Base-by-base conservation (phyloP, 2,797 vertebrate species). In the Semotilus atromaculatus region DNA sequence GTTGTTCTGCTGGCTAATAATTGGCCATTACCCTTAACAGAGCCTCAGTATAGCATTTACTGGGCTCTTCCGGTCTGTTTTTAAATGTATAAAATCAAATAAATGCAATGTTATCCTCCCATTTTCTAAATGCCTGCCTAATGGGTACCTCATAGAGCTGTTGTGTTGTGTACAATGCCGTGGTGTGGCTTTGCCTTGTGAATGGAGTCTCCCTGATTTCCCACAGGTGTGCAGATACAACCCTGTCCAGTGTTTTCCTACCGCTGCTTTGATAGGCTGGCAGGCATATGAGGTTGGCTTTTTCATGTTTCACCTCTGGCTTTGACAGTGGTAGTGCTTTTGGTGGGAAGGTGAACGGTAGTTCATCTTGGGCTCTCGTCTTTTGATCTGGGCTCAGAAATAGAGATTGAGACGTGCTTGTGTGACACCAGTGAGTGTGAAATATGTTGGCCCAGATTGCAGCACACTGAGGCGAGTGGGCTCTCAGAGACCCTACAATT, bases 271-370 rank as follows among this genome's bases (percentile, higher is more conserved):
- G 40, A 70, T 70, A 81, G 55, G 29, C 31, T 81, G 66, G 64
- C 66, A 86, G 51, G 68, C 51, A 75, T n/a, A n/a, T 80, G 51
- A 14, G 48, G 70, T 60, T 72, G 78, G 79, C 83, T 87, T 68
- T 85, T 82, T 88, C 78, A 82, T 80, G 70, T 84, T 85, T 64
- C 82, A 68, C 68, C 66, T 55, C 71, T 58, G 58, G 71, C 66
- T 83, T 77, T 76, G 80, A 83, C 86, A 83, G 79, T 85, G 71
- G 73, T 80, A 45, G 85, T 77, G 82, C 76, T 40, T 82, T 80
- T 72, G 31, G 45, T 66, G 48, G 67, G 26, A 51, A 78, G 82
- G 73, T 80, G 80, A 73, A 73, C 48, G 70, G 60, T 13, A 67
- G 82, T 84, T 81, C 72, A 86, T 86, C 82, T 85, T 79, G n/a